Conservation (phyloP, 2,888 invertebrate species). For the Furcula furcula region DNA sequence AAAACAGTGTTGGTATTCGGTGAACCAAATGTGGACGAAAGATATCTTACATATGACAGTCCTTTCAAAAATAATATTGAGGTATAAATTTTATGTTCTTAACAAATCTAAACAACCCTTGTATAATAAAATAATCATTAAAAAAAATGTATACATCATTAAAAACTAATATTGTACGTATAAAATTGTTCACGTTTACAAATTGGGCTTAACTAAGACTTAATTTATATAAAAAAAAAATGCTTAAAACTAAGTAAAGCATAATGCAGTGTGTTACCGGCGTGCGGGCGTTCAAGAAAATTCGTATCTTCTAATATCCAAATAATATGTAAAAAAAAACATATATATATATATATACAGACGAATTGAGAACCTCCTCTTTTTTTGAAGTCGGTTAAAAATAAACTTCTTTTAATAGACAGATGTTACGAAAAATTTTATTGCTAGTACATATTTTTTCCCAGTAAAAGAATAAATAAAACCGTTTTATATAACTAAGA, state of each 20-base stretch:
- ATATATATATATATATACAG: too few species aligned
- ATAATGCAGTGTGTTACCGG: too few species aligned
- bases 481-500: too few species aligned
- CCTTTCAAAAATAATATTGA: constrained; percentile 55
- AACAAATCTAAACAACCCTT: constrained; percentile 55
- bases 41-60: constrained; percentile 55
- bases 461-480: too few species aligned
- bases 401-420: too few species aligned
- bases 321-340: too few species aligned
- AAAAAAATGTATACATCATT: constrained; percentile 47
- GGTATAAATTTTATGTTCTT: constrained; percentile 59
- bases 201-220: constrained; percentile 42
- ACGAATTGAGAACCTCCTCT: too few species aligned
- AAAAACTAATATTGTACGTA: constrained; percentile 59
- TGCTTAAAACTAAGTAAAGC: constrained; percentile 72
- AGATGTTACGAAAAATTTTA: too few species aligned
- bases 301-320: too few species aligned
- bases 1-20: constrained; percentile 10
- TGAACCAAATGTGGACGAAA: constrained; percentile 38
- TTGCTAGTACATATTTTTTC: too few species aligned
- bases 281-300: too few species aligned
- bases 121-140: constrained; percentile 44
- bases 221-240: constrained; percentile 37
- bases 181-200: constrained; percentile 47
- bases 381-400: too few species aligned